phyloP scores from a whole-genome alignment of 2,113 vertebrate species.

The Amblyornis subalaris region DNA sequence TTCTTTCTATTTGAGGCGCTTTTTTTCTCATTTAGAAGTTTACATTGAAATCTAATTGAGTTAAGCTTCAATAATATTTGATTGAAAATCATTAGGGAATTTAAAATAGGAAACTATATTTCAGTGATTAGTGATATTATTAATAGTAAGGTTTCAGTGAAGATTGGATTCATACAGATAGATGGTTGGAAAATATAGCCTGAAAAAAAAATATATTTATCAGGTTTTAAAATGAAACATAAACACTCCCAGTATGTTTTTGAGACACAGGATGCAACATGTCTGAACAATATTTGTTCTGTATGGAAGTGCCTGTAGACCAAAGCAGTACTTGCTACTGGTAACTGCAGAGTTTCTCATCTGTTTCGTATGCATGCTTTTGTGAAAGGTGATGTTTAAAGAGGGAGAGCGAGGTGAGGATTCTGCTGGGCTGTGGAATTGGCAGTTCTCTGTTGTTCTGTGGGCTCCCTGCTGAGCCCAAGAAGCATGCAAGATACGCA shows the following conservation, averaged over 20 bases:
- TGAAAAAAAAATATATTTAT: neutral
- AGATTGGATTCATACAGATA: neutral
- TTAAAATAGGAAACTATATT: neutral
- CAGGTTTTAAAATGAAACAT: neutral
- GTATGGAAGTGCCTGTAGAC: neutral
- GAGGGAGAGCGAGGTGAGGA: neutral
- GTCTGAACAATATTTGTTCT: neutral
- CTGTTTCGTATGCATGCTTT: fast-evolving
- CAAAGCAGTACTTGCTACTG: neutral
- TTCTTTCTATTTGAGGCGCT: neutral
- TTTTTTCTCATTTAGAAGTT: neutral
- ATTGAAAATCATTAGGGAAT: neutral
- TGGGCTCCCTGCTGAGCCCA: neutral
- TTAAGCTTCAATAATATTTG: neutral
- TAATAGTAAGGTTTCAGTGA: neutral
- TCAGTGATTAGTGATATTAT: neutral
- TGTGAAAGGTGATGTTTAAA: neutral
- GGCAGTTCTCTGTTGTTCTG: neutral
- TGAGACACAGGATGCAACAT: neutral
- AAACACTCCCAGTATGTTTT: neutral
- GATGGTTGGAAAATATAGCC: neutral
- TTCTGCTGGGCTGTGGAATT: neutral
- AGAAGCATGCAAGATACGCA: neutral
- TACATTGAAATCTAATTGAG: neutral
- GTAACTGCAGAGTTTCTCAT: neutral